phyloP scores from a whole-genome alignment of 2,888 invertebrate species.

The Latrodectus hesperus region DNA sequence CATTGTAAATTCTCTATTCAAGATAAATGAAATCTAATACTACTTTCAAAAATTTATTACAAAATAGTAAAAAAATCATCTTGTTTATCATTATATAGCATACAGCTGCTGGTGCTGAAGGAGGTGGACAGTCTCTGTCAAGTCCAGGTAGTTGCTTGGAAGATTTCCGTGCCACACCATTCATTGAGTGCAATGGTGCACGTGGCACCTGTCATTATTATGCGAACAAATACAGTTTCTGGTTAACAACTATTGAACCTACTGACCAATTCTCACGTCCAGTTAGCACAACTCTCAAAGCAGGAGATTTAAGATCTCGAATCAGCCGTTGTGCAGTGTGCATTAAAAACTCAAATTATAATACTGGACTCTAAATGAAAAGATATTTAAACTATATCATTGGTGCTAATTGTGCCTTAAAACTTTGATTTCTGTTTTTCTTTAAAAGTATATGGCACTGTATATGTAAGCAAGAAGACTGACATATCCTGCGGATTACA shows the following conservation, averaged over 20 bases:
- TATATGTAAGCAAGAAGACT: background rate
- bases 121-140: constrained; percentile 95
- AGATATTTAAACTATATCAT: constrained; percentile 10
- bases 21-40: too few relatives aligned
- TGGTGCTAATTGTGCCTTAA: constrained; percentile 42
- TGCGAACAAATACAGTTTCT: constrained; percentile 97
- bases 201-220: constrained; percentile 95
- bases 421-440: constrained; percentile 9
- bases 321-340: constrained; percentile 71
- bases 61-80: too few relatives aligned
- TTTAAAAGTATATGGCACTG: constrained; percentile 47
- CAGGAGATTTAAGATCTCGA: constrained; percentile 86
- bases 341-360: constrained; percentile 70
- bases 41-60: too few relatives aligned
- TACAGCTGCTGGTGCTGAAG: constrained; percentile 96
- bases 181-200: constrained; percentile 99
- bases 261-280: constrained; percentile 89
- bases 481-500: too few relatives aligned
- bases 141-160: constrained; percentile 98
- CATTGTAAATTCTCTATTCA: too few relatives aligned
- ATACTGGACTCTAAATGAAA: constrained; percentile 19
- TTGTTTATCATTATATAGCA: constrained; percentile 80
- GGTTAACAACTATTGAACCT: constrained; percentile 95
- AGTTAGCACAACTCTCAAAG: constrained; percentile 91
- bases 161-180: constrained; percentile 97